phyloP scores from a whole-genome alignment of 2,888 invertebrate genomes.

The Perizoma flavofasciatum region DNA sequence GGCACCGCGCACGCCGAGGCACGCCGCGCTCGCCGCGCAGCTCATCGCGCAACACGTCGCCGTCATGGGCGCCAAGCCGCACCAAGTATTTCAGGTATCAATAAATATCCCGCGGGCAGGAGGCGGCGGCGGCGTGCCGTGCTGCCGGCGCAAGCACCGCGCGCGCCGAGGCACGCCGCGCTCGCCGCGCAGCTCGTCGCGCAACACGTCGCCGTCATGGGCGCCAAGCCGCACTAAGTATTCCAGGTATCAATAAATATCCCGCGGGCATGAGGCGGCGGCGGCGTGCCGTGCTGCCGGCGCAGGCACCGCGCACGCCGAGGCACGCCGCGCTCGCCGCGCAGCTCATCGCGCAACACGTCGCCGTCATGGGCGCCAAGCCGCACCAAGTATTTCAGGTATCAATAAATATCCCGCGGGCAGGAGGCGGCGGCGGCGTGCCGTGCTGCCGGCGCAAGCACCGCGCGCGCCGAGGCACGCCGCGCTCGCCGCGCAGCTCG shows the following conservation, averaged over 20 bases:
- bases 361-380: conserved; percentile 87
- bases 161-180: conserved; percentile 88
- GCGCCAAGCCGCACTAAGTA: conserved; percentile 86
- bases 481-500: conserved; percentile 90
- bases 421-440: conserved; percentile 87
- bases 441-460: conserved; percentile 60
- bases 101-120: conserved; percentile 79
- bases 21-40: conserved; percentile 91
- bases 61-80: conserved; percentile 86
- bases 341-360: conserved; percentile 91
- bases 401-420: conserved; percentile 63
- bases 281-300: conserved; percentile 83
- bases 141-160: conserved; percentile 53
- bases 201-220: conserved; percentile 89
- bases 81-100: conserved; percentile 82
- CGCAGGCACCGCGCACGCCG: conserved; percentile 76
- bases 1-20: conserved; percentile 81
- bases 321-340: conserved; percentile 89
- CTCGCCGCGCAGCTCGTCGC: conserved; percentile 91
- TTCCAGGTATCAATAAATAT: conserved; percentile 64
- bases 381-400: conserved; percentile 86
- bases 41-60: conserved; percentile 92
- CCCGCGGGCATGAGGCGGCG: conserved; percentile 84
- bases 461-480: conserved; percentile 86
- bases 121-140: conserved; percentile 87